Evolutionary conservation across 1,140 invertebrate species (phyloP).

Genomic region (Phocides pigmalion): DNA sequence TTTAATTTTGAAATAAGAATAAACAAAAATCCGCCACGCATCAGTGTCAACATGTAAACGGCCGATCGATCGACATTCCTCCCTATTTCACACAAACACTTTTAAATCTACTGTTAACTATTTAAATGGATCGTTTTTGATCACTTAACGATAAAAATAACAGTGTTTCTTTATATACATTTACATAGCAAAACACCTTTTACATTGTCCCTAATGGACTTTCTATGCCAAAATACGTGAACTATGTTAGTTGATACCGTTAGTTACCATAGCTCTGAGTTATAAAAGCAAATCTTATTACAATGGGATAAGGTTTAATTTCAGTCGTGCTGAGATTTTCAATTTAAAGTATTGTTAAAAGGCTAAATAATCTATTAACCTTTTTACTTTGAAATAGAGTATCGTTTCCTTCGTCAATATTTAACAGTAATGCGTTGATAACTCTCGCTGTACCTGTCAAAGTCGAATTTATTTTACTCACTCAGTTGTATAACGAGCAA

Average conservation of each 20-base stretch:
- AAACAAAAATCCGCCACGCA: not conserved
- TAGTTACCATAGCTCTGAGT: not conserved
- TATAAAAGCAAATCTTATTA: not conserved
- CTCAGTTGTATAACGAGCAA: not conserved
- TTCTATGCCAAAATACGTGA: constrained; percentile 19
- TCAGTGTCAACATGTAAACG: constrained; percentile 17
- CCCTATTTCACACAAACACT: constrained; percentile 1
- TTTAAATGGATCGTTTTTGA: constrained; percentile 20
- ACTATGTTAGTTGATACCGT: constrained; percentile 18
- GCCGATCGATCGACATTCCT: constrained; percentile 8
- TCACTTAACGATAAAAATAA: constrained; percentile 22
- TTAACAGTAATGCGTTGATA: not conserved
- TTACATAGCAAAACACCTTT: constrained; percentile 26
- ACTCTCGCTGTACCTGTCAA: constrained; percentile 2
- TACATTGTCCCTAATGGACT: constrained; percentile 16
- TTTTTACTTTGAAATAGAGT: not conserved
- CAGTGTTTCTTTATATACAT: constrained; percentile 15
- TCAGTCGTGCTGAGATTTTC: not conserved
- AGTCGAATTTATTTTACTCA: constrained; percentile 7
- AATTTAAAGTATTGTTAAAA: constrained; percentile 15
- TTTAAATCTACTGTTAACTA: constrained; percentile 3
- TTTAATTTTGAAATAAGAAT: not conserved
- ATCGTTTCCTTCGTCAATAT: not conserved
- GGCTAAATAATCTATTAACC: not conserved
- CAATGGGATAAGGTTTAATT: not conserved